phyloP scores from a whole-genome alignment of 1,140 invertebrate genomes.

The Tetragnatha versicolor region DNA sequence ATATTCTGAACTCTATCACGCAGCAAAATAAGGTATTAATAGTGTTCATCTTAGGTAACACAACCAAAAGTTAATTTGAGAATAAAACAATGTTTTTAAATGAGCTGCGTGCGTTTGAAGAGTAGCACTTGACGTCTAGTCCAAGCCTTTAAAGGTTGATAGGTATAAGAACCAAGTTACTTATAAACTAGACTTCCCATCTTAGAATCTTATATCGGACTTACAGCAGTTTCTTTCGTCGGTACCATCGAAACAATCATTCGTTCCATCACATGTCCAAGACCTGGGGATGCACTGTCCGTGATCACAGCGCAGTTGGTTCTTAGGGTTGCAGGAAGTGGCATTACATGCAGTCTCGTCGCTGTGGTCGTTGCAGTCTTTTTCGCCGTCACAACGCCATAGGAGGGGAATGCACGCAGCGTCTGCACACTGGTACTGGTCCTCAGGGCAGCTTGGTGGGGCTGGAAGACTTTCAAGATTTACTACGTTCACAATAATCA shows the following conservation, averaged over 20 bases:
- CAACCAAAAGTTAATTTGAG: no score
- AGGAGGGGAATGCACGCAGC: constrained; percentile 62
- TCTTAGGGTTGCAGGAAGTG: constrained; percentile 35
- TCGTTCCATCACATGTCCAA: constrained; percentile 37
- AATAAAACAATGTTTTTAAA: no score
- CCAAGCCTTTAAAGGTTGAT: no score
- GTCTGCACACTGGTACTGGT: constrained; percentile 17
- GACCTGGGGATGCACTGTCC: not conserved
- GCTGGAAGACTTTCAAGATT: constrained; percentile 53
- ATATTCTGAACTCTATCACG: no score
- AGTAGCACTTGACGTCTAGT: no score
- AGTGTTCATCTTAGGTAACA: no score
- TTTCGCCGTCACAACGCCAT: constrained; percentile 64
- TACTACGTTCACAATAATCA: no score
- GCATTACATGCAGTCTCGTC: constrained; percentile 65
- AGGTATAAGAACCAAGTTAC: no score
- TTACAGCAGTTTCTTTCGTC: constrained; percentile 51
- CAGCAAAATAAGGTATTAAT: no score
- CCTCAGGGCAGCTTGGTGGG: not conserved
- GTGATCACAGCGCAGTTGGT: constrained; percentile 72
- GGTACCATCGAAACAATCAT: constrained; percentile 55
- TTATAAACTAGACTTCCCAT: no score
- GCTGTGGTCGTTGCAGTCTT: constrained; percentile 68
- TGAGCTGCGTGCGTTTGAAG: no score
- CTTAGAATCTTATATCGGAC: no score